Percentiles rank a stretch among this genome's conserved stretches.
These are phyloP conservation scores for Scaptomyza reducta DNA, from an alignment of 2,888 invertebrate genomes.

Conservation along the genomic window DNA sequence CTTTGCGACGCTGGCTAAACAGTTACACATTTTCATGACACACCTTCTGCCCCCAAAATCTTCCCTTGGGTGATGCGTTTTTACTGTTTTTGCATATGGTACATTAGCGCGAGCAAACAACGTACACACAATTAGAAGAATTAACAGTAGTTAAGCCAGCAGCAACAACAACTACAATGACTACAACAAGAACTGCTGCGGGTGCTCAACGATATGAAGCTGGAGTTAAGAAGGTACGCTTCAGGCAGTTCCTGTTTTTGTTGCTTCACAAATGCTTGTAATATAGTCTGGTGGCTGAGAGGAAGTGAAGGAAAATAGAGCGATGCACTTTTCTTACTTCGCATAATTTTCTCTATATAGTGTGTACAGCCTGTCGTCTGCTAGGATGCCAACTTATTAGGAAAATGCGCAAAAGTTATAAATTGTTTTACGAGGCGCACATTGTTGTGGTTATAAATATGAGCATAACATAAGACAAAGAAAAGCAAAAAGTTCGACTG, in stretches of 20 bases:
- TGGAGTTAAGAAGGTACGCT: slow-evolving; percentile 8
- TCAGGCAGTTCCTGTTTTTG: slow-evolving; percentile 31
- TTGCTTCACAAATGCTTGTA: slow-evolving; percentile 59
- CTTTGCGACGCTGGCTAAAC: slow-evolving; percentile 57
- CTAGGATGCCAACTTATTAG: slow-evolving; percentile 75
- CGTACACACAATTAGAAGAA: slow-evolving; percentile 79
- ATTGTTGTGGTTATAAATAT: slow-evolving; percentile 67
- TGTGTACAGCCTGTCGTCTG: slow-evolving; percentile 47
- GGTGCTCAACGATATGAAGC: slow-evolving; percentile 7
- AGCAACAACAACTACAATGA: slow-evolving; percentile 36
- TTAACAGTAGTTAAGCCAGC: slow-evolving; percentile 76
- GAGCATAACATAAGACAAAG: slow-evolving; percentile 50
- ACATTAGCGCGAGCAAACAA: slow-evolving; percentile 79
- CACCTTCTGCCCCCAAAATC: slow-evolving; percentile 27
- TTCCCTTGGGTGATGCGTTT: slow-evolving; percentile 34
- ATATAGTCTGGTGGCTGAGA: slow-evolving; percentile 51
- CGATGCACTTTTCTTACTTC: slow-evolving; percentile 56
- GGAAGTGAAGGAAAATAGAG: background rate
- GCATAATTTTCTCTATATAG: slow-evolving; percentile 40
- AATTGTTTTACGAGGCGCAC: slow-evolving; percentile 78
- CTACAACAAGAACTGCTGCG: slow-evolving; percentile 36
- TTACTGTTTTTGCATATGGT: slow-evolving; percentile 69
- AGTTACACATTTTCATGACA: slow-evolving; percentile 73
- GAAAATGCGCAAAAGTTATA: slow-evolving; percentile 78
- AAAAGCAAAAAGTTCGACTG: slow-evolving; percentile 45